phyloP scores from a whole-genome alignment of 92 coral and sea anemone genomes.

The Nematostella vectensis region DNA sequence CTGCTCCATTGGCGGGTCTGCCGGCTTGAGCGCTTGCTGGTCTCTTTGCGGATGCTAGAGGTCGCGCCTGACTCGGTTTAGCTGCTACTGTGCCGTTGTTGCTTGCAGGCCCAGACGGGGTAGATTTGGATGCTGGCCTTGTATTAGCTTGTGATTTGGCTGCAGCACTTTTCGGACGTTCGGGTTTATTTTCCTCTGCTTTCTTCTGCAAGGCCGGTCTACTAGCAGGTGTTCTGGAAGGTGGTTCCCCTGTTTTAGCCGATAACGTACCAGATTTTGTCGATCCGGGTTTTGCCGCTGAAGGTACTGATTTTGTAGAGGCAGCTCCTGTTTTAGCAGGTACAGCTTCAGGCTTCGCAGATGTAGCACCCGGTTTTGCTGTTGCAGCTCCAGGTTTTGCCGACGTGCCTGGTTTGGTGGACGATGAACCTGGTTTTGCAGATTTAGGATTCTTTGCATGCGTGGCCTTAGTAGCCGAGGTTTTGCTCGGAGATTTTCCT shows the following conservation, averaged over 20 bases:
- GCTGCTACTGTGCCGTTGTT: no score
- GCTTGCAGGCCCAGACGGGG: background rate
- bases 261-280: no score
- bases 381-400: constrained; percentile 1
- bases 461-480: background rate
- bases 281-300: no score
- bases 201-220: background rate
- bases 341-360: background rate
- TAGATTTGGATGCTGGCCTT: background rate
- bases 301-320: background rate
- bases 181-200: background rate
- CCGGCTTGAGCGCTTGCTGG: constrained; percentile 14
- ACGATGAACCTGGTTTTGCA: background rate
- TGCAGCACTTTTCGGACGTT: background rate
- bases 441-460: background rate
- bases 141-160: constrained; percentile 2
- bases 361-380: no score
- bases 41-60: constrained; percentile 15
- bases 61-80: no score
- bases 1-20: background rate
- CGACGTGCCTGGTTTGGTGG: background rate
- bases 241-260: background rate
- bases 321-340: background rate
- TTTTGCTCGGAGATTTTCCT: constrained; percentile 1
- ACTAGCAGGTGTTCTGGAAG: background rate